Conservation (phyloP, 23 tunicate genomes). For the Corella eumyota region DNA sequence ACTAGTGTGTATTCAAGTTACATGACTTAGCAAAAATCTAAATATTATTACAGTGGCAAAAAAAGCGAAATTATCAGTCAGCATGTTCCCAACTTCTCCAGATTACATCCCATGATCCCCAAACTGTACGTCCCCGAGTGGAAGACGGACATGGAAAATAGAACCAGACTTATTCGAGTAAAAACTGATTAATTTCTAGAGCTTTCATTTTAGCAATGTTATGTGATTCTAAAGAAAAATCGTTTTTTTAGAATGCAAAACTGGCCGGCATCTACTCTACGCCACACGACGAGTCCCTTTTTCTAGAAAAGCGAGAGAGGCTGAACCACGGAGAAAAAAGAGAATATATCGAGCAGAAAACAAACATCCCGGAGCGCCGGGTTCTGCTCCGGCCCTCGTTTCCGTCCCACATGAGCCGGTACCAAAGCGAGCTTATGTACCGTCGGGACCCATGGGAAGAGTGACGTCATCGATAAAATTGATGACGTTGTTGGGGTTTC, state of each 20-base stretch:
- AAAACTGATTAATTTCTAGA: too few species aligned
- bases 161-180: constrained; percentile 52
- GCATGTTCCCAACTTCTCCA: constrained; percentile 43
- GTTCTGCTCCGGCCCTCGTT: constrained; percentile 33
- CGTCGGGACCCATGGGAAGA: constrained; percentile 64
- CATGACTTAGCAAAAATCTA: too few species aligned
- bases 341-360: constrained; percentile 34
- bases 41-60: too few species aligned
- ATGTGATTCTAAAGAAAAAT: too few species aligned
- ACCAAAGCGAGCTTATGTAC: constrained; percentile 61
- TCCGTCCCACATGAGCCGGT: constrained; percentile 39
- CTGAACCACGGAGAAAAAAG: constrained; percentile 46
- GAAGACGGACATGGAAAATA: constrained; percentile 75
- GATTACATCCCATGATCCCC: constrained; percentile 74
- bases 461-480: background rate
- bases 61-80: constrained; percentile 16
- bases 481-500: too few species aligned
- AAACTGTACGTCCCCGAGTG: constrained; percentile 67
- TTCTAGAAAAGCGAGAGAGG: constrained; percentile 56
- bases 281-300: constrained; percentile 54
- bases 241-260: constrained; percentile 39
- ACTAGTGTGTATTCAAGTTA: too few species aligned
- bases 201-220: too few species aligned
- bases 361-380: constrained; percentile 15
- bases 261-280: constrained; percentile 55